Base-by-base conservation (phyloP, 1,140 invertebrate genomes). In the Drosophila burlai region DNA sequence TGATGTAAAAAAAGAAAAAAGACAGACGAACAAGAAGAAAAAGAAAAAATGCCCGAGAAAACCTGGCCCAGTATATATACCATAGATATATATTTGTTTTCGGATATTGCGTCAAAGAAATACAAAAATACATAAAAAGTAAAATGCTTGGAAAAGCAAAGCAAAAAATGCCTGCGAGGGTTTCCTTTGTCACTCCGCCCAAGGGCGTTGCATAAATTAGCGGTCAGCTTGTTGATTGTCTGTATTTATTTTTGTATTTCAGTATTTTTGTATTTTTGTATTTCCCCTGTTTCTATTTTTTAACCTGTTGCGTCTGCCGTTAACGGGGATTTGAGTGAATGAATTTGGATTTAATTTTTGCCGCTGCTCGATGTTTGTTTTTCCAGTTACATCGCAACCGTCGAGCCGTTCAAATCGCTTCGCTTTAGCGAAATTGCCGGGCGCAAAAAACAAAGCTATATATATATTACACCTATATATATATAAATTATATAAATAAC, bases 141-240 rank as follows among this genome's bases (percentile, higher is more conserved):
- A 49, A 49, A 49, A 50, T 50, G 49, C 49, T 54, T 54, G 52
- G 38, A 64, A 64, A 45, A 66, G 18, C 40, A 4, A 8, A 43
- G 26, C 7, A 7, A 29, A 31, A 29, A 59, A 18, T 38, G 29
- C 24, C 64, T 45, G 10, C 10, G 24, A 73, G 69, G 67, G 69
- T 38, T 69, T 43, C 38, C 45, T 50, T 73, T 73, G 69, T 73
- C 54, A 61, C 67, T 73, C 21, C 69, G 47, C 76, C 85, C 84
- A 87, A 87, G 84, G 84, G 84, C 84, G 85, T 81, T 89, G 84
- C 84, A 87, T 87, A 87, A 87, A 87, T 87, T 87, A 89, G 78
- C 75, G 64, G 66, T 21, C 47, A 59, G 59, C 36, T 24, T 24
- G 72, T 64, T 79, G 76, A 73, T 80, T 79, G 81, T 64, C 66